A percentile compares a stretch with the other conserved stretches of the same genome.
Evolutionary conservation across 2,113 vertebrate species (phyloP).

Genomic region (Camelus bactrianus): DNA sequence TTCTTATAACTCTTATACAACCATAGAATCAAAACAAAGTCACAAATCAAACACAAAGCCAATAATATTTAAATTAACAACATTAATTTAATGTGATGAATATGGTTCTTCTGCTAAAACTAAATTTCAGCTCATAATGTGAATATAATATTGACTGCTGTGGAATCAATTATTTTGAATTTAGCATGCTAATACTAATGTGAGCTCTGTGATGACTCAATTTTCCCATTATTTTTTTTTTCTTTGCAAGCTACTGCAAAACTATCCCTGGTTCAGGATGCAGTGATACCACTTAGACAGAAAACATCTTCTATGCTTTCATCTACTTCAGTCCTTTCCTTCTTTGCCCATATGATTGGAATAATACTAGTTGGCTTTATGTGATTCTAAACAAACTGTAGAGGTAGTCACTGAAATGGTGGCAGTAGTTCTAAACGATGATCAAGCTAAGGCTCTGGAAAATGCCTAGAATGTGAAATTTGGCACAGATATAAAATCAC

Average conservation of each 20-base stretch:
- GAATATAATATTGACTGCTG: not conserved
- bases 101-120: conserved; percentile 55
- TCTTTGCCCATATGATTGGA: not conserved
- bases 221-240: conserved; percentile 41
- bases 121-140: conserved; percentile 34
- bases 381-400: not conserved
- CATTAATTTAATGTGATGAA: conserved; percentile 63
- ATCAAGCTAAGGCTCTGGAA: not conserved
- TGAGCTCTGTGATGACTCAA: conserved; percentile 38
- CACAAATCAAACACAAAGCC: conserved; percentile 63
- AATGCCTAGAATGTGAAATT: not conserved
- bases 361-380: not conserved
- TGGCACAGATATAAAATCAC: not conserved
- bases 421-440: not conserved
- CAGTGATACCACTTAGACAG: conserved; percentile 21
- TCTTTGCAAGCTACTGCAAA: not conserved
- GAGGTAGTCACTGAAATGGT: not conserved
- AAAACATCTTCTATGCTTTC: conserved; percentile 23
- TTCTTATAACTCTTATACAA: conserved; percentile 40
- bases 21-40: conserved; percentile 59
- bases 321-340: conserved; percentile 6
- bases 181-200: not conserved
- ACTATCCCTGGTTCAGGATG: not conserved
- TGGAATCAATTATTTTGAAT: conserved; percentile 49
- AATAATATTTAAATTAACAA: conserved; percentile 65